These are phyloP conservation scores for Phrynocephalus forsythii DNA, from an alignment of 2,797 vertebrate genomes.

Conservation along the genomic window DNA sequence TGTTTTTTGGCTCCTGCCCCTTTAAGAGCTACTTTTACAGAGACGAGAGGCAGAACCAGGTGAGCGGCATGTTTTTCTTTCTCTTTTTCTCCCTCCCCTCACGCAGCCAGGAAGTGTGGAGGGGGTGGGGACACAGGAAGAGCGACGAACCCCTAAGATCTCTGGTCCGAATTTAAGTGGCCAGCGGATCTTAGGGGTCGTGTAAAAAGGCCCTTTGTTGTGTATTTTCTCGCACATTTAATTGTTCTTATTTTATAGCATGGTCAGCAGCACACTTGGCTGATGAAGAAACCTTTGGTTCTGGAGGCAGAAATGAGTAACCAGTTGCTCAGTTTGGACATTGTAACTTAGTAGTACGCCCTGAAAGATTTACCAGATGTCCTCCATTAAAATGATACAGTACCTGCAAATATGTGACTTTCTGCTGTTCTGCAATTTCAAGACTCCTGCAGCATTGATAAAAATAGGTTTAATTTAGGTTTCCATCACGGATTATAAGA, in stretches of 20 bases:
- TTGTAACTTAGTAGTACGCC: background rate
- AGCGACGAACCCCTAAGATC: too few relatives aligned
- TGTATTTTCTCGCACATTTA: background rate
- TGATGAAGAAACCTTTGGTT: background rate
- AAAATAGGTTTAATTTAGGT: background rate
- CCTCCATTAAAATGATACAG: background rate
- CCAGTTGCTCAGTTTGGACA: background rate
- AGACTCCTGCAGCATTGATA: background rate
- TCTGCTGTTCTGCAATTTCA: background rate
- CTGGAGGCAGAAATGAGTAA: constrained; percentile 11
- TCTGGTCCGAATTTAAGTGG: too few relatives aligned
- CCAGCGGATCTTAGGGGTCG: too few relatives aligned
- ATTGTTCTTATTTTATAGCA: background rate
- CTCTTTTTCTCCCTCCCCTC: too few relatives aligned
- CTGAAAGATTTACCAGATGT: background rate
- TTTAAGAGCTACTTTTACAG: too few relatives aligned
- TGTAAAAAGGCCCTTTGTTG: too few relatives aligned
- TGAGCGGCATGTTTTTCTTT: too few relatives aligned
- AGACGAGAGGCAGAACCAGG: too few relatives aligned
- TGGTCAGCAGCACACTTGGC: background rate
- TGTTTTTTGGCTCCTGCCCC: too few relatives aligned
- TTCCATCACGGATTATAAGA: too few relatives aligned
- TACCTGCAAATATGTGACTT: background rate
- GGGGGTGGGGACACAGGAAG: too few relatives aligned
- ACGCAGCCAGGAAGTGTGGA: too few relatives aligned